A percentile compares a stretch with the other conserved stretches of the same genome.
These are phyloP conservation scores for Luehdorfia chinensis DNA, from an alignment of 1,140 invertebrate genomes.

Conservation along the genomic window DNA sequence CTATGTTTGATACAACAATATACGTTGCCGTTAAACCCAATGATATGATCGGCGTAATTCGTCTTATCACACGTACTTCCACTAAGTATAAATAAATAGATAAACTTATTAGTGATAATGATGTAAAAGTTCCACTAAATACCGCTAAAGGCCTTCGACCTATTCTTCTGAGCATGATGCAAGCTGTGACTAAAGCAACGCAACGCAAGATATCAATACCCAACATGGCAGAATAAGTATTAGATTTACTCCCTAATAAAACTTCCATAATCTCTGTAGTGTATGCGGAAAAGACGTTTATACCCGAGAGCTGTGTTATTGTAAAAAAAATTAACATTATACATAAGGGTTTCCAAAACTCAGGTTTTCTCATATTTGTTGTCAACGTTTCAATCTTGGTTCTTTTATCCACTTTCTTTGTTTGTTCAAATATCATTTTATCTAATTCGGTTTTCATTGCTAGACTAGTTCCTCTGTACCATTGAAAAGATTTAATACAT, in stretches of 20 bases:
- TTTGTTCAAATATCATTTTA: constrained; percentile 66
- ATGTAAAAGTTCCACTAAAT: constrained; percentile 77
- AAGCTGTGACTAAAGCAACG: constrained; percentile 77
- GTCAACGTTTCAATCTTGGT: constrained; percentile 48
- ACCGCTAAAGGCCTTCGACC: constrained; percentile 78
- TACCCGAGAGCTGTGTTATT: constrained; percentile 80
- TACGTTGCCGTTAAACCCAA: constrained; percentile 62
- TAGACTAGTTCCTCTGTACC: constrained; percentile 72
- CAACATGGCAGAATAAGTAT: constrained; percentile 80
- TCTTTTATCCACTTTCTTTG: constrained; percentile 43
- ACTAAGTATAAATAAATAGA: constrained; percentile 63
- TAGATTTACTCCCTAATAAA: constrained; percentile 63
- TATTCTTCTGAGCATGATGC: constrained; percentile 78
- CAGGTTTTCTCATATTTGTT: constrained; percentile 62
- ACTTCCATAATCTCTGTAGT: constrained; percentile 80
- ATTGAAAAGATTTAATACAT: constrained; percentile 74
- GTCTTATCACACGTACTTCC: constrained; percentile 38
- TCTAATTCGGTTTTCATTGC: constrained; percentile 72
- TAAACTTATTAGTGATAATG: constrained; percentile 73
- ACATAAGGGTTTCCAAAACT: constrained; percentile 79
- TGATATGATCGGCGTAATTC: constrained; percentile 51
- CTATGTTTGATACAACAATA: constrained; percentile 65
- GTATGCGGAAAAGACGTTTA: constrained; percentile 86
- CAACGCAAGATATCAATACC: constrained; percentile 84
- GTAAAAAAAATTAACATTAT: constrained; percentile 80